These are phyloP conservation scores for Condylura cristata DNA, from an alignment of 2,113 vertebrate species.

Conservation along the genomic window DNA sequence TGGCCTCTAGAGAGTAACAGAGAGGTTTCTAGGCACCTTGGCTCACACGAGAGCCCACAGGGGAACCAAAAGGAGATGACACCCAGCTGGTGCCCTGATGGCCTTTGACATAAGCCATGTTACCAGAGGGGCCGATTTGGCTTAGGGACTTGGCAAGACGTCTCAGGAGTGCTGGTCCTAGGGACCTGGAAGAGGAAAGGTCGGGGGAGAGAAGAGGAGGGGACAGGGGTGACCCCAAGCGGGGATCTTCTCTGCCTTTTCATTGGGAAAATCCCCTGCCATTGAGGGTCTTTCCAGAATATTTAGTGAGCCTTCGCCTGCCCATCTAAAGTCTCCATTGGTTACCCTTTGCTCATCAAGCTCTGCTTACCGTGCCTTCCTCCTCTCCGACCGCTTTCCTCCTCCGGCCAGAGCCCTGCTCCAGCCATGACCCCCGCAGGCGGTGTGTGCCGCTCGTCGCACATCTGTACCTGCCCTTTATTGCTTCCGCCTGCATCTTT, in stretches of 20 bases:
- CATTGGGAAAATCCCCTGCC: not conserved
- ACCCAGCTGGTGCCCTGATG: not conserved
- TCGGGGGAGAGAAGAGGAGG: not conserved
- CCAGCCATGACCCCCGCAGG: accelerated
- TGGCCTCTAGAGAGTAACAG: not conserved
- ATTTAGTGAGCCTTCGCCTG: not conserved
- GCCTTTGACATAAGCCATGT: not conserved
- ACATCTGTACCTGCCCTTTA: not conserved
- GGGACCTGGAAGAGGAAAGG: not conserved
- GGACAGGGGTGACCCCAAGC: too few relatives aligned
- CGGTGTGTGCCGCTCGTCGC: accelerated
- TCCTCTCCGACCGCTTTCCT: accelerated
- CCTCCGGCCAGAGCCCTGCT: not conserved
- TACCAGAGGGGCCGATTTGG: not conserved
- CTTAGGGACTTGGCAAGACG: not conserved
- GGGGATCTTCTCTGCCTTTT: not conserved
- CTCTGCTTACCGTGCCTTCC: not conserved
- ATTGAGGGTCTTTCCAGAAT: not conserved
- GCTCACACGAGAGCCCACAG: not conserved
- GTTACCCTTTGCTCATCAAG: not conserved
- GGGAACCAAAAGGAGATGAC: not conserved
- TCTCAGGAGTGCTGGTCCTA: not conserved
- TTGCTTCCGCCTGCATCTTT: not conserved
- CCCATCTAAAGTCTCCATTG: not conserved
- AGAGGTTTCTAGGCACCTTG: not conserved